phyloP scores from a whole-genome alignment of 2,797 vertebrate genomes.

The Macropodus opercularis region DNA sequence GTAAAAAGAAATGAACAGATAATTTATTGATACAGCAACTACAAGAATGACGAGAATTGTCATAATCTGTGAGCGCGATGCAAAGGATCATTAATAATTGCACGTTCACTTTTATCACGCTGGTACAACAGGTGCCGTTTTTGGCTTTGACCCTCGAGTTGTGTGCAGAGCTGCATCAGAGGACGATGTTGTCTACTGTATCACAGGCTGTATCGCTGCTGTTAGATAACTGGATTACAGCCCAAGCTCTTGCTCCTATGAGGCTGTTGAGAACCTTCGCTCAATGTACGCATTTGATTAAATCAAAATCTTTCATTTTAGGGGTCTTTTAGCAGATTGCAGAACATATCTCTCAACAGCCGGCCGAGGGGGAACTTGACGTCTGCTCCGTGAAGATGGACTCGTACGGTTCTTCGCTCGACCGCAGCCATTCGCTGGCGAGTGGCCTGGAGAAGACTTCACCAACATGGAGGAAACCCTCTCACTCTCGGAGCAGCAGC shows the following conservation, averaged over 20 bases:
- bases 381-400: constrained; percentile 63
- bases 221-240: constrained; percentile 69
- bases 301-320: too few species aligned
- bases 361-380: constrained; percentile 30
- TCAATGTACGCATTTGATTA: too few species aligned
- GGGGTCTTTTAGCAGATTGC: constrained; percentile 32
- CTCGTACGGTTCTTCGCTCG: constrained; percentile 57
- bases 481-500: constrained; percentile 88
- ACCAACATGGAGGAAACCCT: constrained; percentile 73
- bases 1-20: constrained; percentile 20
- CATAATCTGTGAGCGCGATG: neutral
- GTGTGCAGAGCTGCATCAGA: constrained; percentile 22
- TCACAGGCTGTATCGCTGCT: constrained; percentile 31
- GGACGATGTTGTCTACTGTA: neutral
- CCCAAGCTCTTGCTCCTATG: constrained; percentile 16
- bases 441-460: constrained; percentile 86
- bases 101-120: neutral
- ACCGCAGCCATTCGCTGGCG: constrained; percentile 77
- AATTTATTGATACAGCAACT: constrained; percentile 4
- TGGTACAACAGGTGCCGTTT: neutral
- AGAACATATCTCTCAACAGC: constrained; percentile 15
- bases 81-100: neutral
- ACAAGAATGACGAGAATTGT: neutral
- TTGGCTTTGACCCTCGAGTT: constrained; percentile 1
- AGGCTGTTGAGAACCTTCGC: constrained; percentile 42